phyloP scores from a whole-genome alignment of 2,113 vertebrate genomes.

The Cephalophus harveyi region DNA sequence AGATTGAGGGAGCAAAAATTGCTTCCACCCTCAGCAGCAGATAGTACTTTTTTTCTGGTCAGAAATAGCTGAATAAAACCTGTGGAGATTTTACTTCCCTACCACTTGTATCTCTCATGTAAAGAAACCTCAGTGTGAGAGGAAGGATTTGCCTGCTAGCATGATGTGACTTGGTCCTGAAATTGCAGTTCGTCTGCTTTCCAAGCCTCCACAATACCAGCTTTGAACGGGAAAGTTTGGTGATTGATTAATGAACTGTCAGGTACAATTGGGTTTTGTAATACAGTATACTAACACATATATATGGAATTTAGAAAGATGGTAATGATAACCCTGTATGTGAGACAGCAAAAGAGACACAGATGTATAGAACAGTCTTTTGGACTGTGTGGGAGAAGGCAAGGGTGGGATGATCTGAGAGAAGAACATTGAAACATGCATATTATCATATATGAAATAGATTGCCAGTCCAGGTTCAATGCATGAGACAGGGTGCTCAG shows the following conservation, averaged over 20 bases:
- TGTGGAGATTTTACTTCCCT: neutral
- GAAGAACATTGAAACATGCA: too few relatives aligned
- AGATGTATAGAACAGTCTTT: too few relatives aligned
- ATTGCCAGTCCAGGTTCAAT: too few relatives aligned
- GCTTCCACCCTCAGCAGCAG: neutral
- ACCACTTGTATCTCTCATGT: neutral
- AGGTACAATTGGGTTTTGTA: conserved; percentile 46
- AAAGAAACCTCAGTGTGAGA: neutral
- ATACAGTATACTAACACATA: too few relatives aligned
- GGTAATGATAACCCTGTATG: too few relatives aligned
- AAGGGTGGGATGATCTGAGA: too few relatives aligned
- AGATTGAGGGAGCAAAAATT: neutral
- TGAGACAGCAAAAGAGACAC: too few relatives aligned
- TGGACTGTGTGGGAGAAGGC: too few relatives aligned
- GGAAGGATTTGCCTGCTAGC: neutral
- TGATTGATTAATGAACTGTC: conserved; percentile 59
- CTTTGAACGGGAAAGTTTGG: conserved; percentile 40
- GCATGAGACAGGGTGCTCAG: too few relatives aligned
- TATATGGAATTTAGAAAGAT: too few relatives aligned
- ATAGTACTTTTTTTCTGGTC: neutral
- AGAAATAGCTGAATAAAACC: neutral
- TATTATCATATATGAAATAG: too few relatives aligned
- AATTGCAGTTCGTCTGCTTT: conserved; percentile 11
- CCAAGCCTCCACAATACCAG: neutral
- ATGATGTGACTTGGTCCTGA: neutral